Conservation (phyloP, 2,113 vertebrate genomes). For the Oncorhynchus masou region DNA sequence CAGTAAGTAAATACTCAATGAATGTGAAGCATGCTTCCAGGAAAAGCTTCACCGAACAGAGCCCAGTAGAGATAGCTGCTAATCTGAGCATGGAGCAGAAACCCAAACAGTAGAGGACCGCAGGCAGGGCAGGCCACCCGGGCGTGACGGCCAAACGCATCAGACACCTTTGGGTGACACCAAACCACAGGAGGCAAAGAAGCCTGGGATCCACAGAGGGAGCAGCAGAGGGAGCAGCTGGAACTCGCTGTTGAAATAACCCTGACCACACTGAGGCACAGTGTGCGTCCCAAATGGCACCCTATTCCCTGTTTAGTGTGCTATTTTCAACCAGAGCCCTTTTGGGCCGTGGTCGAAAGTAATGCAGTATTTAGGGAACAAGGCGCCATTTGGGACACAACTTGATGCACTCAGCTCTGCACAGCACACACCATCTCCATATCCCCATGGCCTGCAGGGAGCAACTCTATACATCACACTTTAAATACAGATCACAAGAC, state of each 20-base stretch:
- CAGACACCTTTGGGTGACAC: conserved; percentile 68
- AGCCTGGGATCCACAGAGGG: conserved; percentile 30
- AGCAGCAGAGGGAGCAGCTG: conserved; percentile 50
- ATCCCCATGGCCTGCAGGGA: conserved; percentile 14
- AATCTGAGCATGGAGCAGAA: conserved; percentile 65
- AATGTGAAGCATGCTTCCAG: conserved; percentile 54
- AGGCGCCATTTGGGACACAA: too few species aligned
- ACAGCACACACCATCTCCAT: conserved; percentile 18
- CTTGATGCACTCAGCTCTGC: conserved; percentile 7
- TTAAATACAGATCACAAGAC: conserved; percentile 19
- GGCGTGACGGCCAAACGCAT: conserved; percentile 61
- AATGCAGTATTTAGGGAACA: too few species aligned
- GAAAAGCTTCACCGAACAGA: conserved; percentile 51
- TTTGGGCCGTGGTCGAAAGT: too few species aligned
- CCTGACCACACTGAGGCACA: conserved; percentile 51
- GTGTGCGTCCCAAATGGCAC: too few species aligned
- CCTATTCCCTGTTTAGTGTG: too few species aligned
- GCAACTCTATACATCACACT: conserved; percentile 24
- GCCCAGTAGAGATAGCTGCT: conserved; percentile 67
- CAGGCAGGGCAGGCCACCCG: conserved; percentile 52
- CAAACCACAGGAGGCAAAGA: conserved; percentile 58
- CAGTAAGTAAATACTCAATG: conserved; percentile 61
- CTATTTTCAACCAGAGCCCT: too few species aligned
- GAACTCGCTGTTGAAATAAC: conserved; percentile 56
- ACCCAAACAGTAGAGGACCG: conserved; percentile 60